Base-by-base conservation (phyloP, 2,113 vertebrate genomes). In the Pterophyllum scalare region DNA sequence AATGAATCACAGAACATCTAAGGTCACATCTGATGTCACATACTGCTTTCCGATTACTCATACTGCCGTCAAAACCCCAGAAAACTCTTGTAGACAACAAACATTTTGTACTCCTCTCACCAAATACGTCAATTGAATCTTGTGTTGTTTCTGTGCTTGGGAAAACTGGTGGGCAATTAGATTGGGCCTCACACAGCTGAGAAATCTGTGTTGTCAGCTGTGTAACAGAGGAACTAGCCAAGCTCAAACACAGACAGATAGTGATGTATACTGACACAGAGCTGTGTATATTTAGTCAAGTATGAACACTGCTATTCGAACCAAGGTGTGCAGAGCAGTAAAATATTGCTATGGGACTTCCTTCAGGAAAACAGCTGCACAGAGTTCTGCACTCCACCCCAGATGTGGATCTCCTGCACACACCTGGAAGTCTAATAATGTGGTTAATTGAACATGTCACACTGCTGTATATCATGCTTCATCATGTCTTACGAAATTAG, bases 381-480 rank as follows among this genome's bases (percentile, higher is more conserved):
- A 80, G 31, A 57, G 62, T 31, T 58, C 46, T 52, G 28, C 33
- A 14, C 56, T 64, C 35, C 31, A 54, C 12, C 22, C 52, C 56
- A 74, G 67, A 49, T 59, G 60, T 70, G 28, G 19, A 24, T 77
- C 58, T 19, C 28, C 70, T 59, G 79, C 28, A 26, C 62, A 77
- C 60, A 26, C 43, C 43, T 54, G 14, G 2, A 52, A 61, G 38
- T 43, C 35, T 81, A 60, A 56, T 60, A 52, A 75, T 28, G 56
- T 77, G 54, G 59, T 62, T 75, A 86, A 79, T 28, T 64, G 75
- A 79, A 83, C 49, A 58, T 79, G 89, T 79, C 65, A 83, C 19
- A 28, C 60, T 38, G 75, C 22, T 79, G 20, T 60, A 79, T 24
- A 62, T 76, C 58, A 33, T 61, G n/a, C 59, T 86, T 79, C 28